A percentile compares a stretch with the other conserved stretches of the same genome.
Evolutionary conservation across 2,888 invertebrate genomes (phyloP).

Genomic region (Arenicola marina): DNA sequence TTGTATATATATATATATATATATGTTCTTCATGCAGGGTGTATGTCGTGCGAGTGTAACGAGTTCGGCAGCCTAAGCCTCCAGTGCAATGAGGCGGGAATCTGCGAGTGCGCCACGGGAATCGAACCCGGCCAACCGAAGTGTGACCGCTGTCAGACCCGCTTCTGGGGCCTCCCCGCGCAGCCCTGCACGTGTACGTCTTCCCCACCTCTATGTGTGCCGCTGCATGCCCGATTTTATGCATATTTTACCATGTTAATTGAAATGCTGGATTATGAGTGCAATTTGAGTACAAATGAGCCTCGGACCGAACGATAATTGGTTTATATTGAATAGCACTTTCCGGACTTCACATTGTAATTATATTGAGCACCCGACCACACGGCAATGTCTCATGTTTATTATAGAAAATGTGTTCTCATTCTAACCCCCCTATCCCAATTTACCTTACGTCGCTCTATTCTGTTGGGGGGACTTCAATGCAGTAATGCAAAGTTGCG

Average conservation of each 20-base stretch:
- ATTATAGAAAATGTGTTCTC: too few species aligned
- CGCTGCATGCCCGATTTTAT: too few species aligned
- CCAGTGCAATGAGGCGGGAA: slow-evolving; percentile 39
- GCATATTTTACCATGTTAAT: background rate
- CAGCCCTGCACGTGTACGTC: slow-evolving; percentile 38
- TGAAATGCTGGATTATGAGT: background rate
- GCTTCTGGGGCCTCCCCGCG: slow-evolving; percentile 41
- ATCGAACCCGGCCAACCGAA: slow-evolving; percentile 18
- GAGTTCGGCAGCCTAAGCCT: slow-evolving; percentile 35
- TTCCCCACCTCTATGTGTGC: too few species aligned
- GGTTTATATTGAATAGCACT: too few species aligned
- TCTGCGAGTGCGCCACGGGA: slow-evolving; percentile 37
- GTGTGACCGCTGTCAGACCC: slow-evolving; percentile 37
- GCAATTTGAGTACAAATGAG: background rate
- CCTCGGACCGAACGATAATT: too few species aligned
- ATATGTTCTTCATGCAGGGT: slow-evolving; percentile 32
- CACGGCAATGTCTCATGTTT: too few species aligned
- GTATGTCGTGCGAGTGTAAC: slow-evolving; percentile 39
- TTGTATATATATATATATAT: background rate
- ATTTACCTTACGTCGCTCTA: too few species aligned
- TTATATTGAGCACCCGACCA: too few species aligned
- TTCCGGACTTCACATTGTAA: too few species aligned
- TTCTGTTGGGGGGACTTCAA: background rate
- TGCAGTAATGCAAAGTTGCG: too few species aligned
- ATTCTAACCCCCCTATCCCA: too few species aligned